A percentile compares a stretch with the other conserved stretches of the same genome.
Conservation (phyloP, 2,888 invertebrate genomes). For the Lasioglossum figueresi region DNA sequence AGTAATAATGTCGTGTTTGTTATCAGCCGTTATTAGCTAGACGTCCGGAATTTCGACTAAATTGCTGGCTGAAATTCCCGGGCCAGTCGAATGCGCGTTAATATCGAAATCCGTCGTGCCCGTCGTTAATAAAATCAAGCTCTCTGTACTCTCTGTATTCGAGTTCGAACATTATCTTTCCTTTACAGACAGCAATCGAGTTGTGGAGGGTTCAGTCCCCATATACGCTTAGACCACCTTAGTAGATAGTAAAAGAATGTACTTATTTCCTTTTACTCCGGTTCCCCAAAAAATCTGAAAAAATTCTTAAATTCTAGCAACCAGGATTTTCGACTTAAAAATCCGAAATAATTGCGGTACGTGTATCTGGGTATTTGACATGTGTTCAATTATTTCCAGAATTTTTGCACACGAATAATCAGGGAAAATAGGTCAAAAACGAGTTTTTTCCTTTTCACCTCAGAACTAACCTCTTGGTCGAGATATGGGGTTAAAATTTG, state of each 20-base stretch:
- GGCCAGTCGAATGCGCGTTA: constrained; percentile 37
- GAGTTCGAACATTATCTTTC: constrained; percentile 28
- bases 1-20: constrained; percentile 60
- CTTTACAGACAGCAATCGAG: constrained; percentile 19
- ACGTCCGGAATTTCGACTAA: constrained; percentile 57
- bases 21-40: constrained; percentile 58
- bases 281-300: background rate
- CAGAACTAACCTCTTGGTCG: background rate
- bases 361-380: background rate
- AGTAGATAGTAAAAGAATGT: background rate
- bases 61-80: constrained; percentile 56
- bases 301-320: background rate
- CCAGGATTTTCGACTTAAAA: background rate
- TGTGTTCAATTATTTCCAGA: background rate
- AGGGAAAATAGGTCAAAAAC: background rate
- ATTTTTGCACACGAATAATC: background rate
- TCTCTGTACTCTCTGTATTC: constrained; percentile 1
- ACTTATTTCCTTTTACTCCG: background rate
- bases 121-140: constrained; percentile 48
- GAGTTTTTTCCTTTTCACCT: too few species aligned
- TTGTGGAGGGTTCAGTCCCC: background rate
- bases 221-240: background rate
- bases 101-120: constrained; percentile 43
- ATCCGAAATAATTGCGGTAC: background rate
- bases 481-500: background rate